These are phyloP conservation scores for Himalopsyche kuldschensis DNA, from an alignment of 2,888 invertebrate genomes.

Conservation along the genomic window DNA sequence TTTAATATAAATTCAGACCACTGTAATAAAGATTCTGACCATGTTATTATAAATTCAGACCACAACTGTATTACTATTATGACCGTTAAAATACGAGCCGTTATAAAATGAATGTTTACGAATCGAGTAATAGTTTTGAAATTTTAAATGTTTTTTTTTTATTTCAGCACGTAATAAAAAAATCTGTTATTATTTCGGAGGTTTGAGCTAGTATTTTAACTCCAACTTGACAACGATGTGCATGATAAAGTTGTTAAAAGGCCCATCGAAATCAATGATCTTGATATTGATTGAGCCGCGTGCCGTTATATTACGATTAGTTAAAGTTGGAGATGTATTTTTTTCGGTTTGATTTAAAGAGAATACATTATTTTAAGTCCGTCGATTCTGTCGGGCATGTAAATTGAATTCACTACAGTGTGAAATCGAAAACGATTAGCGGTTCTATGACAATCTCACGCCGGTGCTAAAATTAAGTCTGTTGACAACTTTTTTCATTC, in stretches of 20 bases:
- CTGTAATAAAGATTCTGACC: too few species aligned
- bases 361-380: background rate
- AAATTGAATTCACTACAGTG: conserved; percentile 25
- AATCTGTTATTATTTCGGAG: too few species aligned
- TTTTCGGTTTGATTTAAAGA: background rate
- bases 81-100: too few species aligned
- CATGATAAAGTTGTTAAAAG: background rate
- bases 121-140: too few species aligned
- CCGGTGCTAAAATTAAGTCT: background rate
- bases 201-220: too few species aligned
- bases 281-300: background rate
- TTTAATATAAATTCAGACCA: too few species aligned
- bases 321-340: background rate
- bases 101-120: too few species aligned
- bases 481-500: conserved; percentile 7
- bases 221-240: background rate
- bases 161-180: too few species aligned
- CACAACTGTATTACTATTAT: too few species aligned
- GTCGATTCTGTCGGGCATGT: background rate
- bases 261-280: background rate
- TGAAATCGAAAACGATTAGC: conserved; percentile 27
- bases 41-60: too few species aligned
- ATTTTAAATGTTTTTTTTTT: too few species aligned
- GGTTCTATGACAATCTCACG: conserved; percentile 6
- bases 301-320: background rate